A percentile compares a stretch with the other conserved stretches of the same genome.
phyloP scores from a whole-genome alignment of 1,140 invertebrate genomes.

The Pentalonia nigronervosa region DNA sequence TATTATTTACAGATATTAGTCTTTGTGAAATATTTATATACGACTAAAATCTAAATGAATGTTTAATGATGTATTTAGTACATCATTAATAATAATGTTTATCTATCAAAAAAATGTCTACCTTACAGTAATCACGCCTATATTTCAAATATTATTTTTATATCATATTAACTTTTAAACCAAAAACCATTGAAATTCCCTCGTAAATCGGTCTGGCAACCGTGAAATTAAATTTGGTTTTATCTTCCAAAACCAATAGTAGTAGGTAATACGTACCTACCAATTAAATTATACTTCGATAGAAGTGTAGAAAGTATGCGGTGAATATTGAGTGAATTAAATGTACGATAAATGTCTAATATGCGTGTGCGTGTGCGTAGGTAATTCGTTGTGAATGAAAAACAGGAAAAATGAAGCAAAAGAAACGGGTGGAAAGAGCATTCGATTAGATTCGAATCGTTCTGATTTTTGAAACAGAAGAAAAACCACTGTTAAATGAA shows the following conservation, averaged over 20 bases:
- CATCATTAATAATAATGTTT: not conserved
- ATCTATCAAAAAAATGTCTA: not conserved
- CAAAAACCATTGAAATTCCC: not conserved
- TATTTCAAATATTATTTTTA: not conserved
- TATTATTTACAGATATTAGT: not conserved
- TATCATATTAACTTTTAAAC: not conserved
- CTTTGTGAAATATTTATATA: not conserved
- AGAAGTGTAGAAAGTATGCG: not conserved
- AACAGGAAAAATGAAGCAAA: not conserved
- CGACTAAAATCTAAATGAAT: not conserved
- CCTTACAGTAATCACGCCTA: not conserved
- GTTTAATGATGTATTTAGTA: not conserved
- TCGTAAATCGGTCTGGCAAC: not conserved
- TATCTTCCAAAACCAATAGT: not conserved
- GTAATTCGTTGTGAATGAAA: slow-evolving; percentile 7
- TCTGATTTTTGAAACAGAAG: slow-evolving; percentile 11
- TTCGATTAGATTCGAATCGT: slow-evolving; percentile 21
- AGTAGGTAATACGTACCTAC: not conserved
- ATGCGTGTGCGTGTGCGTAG: not conserved
- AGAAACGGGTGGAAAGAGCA: not conserved
- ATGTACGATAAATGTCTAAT: not conserved
- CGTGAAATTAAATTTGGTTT: slow-evolving; percentile 1
- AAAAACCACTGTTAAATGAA: slow-evolving; percentile 50
- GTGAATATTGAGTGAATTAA: not conserved
- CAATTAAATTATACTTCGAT: not conserved